A percentile compares a stretch with the other conserved stretches of the same genome.
These are phyloP conservation scores for Crocallis elinguaria DNA, from an alignment of 2,888 invertebrate genomes.

Conservation along the genomic window DNA sequence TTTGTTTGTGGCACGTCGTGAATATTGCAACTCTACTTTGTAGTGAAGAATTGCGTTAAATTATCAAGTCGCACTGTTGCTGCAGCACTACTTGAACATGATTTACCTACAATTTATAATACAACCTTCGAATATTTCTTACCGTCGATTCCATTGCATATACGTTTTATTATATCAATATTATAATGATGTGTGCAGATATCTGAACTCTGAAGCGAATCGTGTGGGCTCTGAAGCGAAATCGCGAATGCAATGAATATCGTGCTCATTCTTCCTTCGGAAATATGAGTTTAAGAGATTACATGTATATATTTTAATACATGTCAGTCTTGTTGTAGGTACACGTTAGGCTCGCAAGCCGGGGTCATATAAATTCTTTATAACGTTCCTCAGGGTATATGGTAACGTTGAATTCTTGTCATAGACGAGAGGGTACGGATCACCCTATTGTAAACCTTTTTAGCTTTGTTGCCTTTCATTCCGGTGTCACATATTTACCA, in stretches of 20 bases:
- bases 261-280: constrained; percentile 43
- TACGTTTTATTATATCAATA: background rate
- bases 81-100: background rate
- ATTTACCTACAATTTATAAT: background rate
- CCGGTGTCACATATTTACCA: too few relatives aligned
- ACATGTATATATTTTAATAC: constrained; percentile 59
- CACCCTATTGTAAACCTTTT: too few relatives aligned
- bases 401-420: constrained; percentile 29
- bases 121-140: background rate
- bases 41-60: constrained; percentile 37
- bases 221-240: constrained; percentile 16
- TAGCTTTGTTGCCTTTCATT: too few relatives aligned
- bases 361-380: constrained; percentile 50
- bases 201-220: too few relatives aligned
- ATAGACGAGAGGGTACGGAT: constrained; percentile 1
- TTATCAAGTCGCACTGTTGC: constrained; percentile 26
- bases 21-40: constrained; percentile 43
- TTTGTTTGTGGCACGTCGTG: constrained; percentile 41
- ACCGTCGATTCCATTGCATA: background rate
- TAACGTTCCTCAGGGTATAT: constrained; percentile 37
- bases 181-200: background rate
- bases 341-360: constrained; percentile 38
- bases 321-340: constrained; percentile 27
- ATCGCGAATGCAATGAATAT: constrained; percentile 43
- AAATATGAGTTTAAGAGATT: constrained; percentile 57